phyloP scores from a whole-genome alignment of 2,113 vertebrate genomes.

The Steatornis caripensis region DNA sequence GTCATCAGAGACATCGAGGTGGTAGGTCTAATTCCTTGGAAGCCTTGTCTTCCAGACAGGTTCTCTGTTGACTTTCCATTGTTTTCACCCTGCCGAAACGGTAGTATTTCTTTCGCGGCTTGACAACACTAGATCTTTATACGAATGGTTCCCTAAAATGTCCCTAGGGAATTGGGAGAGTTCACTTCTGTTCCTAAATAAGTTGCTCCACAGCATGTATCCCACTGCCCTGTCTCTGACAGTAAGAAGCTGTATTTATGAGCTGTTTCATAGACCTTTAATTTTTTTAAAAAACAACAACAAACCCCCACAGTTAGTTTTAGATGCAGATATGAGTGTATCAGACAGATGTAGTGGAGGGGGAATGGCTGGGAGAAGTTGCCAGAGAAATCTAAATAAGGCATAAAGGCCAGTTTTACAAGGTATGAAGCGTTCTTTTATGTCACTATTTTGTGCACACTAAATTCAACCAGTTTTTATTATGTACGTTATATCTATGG shows the following conservation, averaged over 20 bases:
- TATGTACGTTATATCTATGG: not conserved
- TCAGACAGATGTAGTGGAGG: not conserved
- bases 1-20: not conserved
- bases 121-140: not conserved
- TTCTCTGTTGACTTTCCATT: not conserved
- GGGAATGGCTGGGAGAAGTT: not conserved
- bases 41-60: not conserved
- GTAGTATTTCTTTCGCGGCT: not conserved
- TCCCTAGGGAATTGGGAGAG: not conserved
- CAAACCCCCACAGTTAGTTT: not conserved
- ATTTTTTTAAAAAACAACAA: no score
- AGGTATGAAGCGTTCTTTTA: not conserved
- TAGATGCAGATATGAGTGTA: not conserved
- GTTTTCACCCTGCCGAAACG: not conserved
- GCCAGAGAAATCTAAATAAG: not conserved
- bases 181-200: not conserved
- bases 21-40: not conserved
- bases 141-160: not conserved
- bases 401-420: not conserved
- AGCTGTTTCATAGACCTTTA: not conserved
- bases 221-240: not conserved
- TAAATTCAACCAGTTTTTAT: not conserved
- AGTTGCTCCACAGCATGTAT: accelerated
- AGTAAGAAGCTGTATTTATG: not conserved
- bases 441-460: no score